Percentiles rank a stretch among this genome's conserved stretches.
Conservation (phyloP, 2,888 invertebrate species). For the Thymelicus sylvestris region DNA sequence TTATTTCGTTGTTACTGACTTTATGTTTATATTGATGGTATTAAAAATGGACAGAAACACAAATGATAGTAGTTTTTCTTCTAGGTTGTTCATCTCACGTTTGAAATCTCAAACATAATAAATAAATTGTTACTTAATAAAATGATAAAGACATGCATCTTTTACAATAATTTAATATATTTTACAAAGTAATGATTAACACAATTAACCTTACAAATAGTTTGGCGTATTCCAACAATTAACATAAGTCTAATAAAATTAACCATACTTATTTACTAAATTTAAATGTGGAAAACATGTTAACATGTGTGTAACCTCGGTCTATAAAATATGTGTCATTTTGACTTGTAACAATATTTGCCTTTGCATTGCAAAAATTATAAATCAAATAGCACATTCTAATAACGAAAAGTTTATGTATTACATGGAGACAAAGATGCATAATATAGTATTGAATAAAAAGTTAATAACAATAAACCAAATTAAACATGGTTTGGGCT, state of each 20-base stretch:
- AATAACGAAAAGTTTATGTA: background rate
- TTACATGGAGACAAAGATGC: background rate
- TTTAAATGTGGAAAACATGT: background rate
- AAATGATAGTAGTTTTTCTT: too few species aligned
- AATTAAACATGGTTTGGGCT: background rate
- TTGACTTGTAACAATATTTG: background rate
- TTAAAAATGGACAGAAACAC: too few species aligned
- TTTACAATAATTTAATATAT: constrained; percentile 21
- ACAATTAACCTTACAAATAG: constrained; percentile 8
- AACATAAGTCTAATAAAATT: background rate
- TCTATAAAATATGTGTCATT: background rate
- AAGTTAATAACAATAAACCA: background rate
- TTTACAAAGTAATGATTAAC: constrained; percentile 10
- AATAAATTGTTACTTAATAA: too few species aligned
- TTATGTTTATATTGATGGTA: too few species aligned
- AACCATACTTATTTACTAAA: background rate
- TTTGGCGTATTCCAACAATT: constrained; percentile 15
- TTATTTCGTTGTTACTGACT: too few species aligned
- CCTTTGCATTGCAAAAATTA: background rate
- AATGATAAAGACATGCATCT: background rate
- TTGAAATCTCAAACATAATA: too few species aligned
- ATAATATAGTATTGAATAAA: background rate
- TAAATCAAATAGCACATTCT: background rate
- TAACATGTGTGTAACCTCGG: background rate
- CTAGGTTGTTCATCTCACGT: too few species aligned